Evolutionary conservation across 2,797 vertebrate genomes (phyloP).

Genomic region (Spizella passerina): DNA sequence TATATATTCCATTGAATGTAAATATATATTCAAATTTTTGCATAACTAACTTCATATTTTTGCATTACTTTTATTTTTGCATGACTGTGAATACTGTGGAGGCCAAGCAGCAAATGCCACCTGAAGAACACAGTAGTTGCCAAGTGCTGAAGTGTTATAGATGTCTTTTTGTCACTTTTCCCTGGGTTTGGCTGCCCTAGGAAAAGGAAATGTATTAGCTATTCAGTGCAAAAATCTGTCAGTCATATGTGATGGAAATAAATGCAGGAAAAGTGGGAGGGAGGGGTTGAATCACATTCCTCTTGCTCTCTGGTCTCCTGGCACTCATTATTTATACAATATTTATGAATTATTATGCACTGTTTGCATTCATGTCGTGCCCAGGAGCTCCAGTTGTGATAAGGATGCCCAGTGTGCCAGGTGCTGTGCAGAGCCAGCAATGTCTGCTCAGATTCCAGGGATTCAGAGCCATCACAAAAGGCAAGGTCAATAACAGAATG

Average conservation of each 20-base stretch:
- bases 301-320: neutral
- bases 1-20: neutral
- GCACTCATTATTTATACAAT: neutral
- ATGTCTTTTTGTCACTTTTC: neutral
- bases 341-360: neutral
- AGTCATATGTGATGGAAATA: neutral
- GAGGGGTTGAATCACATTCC: neutral
- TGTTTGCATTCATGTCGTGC: neutral
- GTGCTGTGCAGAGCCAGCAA: neutral
- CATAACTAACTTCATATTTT: neutral
- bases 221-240: constrained; percentile 13
- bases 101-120: neutral
- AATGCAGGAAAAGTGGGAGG: neutral
- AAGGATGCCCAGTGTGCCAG: neutral
- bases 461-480: neutral
- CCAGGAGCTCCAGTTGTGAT: neutral
- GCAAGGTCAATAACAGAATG: neutral
- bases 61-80: neutral
- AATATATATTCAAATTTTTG: neutral
- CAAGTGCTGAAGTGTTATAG: neutral
- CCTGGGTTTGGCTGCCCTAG: neutral
- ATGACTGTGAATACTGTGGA: neutral
- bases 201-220: neutral
- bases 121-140: neutral
- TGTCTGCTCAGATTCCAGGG: neutral